Conservation (phyloP, 2,888 invertebrate genomes). For the Leuctra nigra region DNA sequence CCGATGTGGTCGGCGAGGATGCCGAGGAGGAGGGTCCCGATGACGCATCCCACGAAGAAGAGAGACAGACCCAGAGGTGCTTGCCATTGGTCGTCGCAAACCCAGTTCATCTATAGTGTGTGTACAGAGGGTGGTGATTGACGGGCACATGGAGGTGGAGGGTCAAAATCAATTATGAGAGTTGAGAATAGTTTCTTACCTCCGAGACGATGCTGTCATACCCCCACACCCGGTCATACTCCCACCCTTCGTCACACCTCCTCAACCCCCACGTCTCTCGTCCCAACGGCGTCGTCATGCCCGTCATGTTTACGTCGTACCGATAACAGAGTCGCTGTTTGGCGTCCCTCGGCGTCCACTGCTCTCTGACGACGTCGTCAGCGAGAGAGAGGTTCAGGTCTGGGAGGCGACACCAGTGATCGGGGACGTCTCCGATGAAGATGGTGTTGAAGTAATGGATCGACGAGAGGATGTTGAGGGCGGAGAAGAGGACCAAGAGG, state of each 20-base stretch:
- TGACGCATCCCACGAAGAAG: constrained; percentile 53
- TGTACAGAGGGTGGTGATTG: too few species aligned
- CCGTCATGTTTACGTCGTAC: constrained; percentile 21
- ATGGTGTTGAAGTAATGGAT: constrained; percentile 55
- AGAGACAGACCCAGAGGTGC: constrained; percentile 52
- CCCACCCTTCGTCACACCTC: constrained; percentile 43
- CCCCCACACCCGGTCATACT: constrained; percentile 47
- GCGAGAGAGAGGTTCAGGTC: not conserved
- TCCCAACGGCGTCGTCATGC: not conserved
- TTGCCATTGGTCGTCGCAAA: constrained; percentile 52
- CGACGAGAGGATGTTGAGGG: constrained; percentile 48
- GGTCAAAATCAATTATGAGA: too few species aligned
- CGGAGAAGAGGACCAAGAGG: constrained; percentile 45
- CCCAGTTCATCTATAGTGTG: constrained; percentile 53
- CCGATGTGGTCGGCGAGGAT: constrained; percentile 50
- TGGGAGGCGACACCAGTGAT: constrained; percentile 39
- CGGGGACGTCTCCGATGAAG: constrained; percentile 49
- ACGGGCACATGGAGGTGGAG: too few species aligned
- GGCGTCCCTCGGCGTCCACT: constrained; percentile 16
- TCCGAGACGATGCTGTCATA: constrained; percentile 54
- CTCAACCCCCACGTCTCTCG: constrained; percentile 24
- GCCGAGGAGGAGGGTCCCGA: constrained; percentile 50
- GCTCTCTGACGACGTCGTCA: not conserved
- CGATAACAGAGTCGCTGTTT: too few species aligned
- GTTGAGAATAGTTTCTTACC: too few species aligned